Base-by-base conservation (phyloP, 2,797 vertebrate species). In the Tokudaia muenninki region DNA sequence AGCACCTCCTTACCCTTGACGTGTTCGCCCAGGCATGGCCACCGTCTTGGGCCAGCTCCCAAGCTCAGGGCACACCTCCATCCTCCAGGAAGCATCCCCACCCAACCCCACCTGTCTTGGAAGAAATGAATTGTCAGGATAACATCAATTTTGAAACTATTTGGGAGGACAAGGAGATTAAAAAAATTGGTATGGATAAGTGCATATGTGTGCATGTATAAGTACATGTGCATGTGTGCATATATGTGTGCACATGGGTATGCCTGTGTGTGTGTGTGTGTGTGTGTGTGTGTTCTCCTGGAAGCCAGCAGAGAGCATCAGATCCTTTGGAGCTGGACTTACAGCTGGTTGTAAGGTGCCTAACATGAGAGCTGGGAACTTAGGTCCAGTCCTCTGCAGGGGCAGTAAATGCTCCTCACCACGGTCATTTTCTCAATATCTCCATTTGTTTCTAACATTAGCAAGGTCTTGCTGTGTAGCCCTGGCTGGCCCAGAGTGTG, bases 61-160 rank as follows among this genome's bases (percentile, higher is more conserved):
- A 29, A 65, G 67, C 63, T 59, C 52, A 10, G 44, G 0, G 13
- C 5, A 1, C 6, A 29, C 3, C 44, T 14, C 34, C 1, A 26
- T 41, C 80, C 81, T 72, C n/a, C 16, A 19, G 77, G 55, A 55
- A 24, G 34, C 3, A 17, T 47, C 26, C 8, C 34, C 31, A 55
- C 63, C 41, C 13, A 75, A 16, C 55, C 74, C 31, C 57, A 34
- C 19, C 37, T n/a, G 2, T 47, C 77, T 67, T 47, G 12, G 24
- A 70, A 92, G 59, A 79, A 74, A 2, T 1, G 37, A 14, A 70
- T n/a, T 61, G 26, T 86, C 72, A 78, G 31, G n/a, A 37, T 34
- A 17, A 70, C 94, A 80, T 67, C 34, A 70, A 52, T 70, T 79
- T 94, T 87, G 16, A 74, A 94, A 83, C 77, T 55, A 19, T 47